Conservation (phyloP, 2,113 vertebrate genomes). For the Xiphophorus couchianus region DNA sequence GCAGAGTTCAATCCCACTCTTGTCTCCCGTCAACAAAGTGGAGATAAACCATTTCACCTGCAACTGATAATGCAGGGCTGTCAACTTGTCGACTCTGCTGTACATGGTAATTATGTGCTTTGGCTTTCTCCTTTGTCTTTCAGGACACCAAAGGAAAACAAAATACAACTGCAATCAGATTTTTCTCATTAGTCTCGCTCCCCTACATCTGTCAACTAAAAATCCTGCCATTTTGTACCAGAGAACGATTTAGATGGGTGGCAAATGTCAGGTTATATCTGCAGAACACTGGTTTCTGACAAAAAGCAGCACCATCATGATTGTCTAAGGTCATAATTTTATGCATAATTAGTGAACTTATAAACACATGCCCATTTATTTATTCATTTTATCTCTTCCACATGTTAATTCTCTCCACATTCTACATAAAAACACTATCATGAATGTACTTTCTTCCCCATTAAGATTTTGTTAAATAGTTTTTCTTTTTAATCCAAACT, state of each 20-base stretch:
- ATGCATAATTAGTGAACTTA: too few species aligned
- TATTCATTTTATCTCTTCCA: too few species aligned
- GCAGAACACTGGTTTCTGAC: neutral
- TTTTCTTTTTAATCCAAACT: too few species aligned
- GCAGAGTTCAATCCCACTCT: constrained; percentile 23
- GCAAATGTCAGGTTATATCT: neutral
- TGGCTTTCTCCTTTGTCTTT: constrained; percentile 42
- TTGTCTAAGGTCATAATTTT: too few species aligned
- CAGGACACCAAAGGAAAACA: constrained; percentile 48
- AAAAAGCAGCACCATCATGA: neutral
- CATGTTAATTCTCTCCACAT: too few species aligned
- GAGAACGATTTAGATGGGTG: neutral
- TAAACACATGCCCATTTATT: too few species aligned
- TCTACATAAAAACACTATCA: too few species aligned
- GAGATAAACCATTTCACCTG: constrained; percentile 73
- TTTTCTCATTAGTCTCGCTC: constrained; percentile 35
- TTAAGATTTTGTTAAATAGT: too few species aligned
- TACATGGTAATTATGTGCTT: constrained; percentile 66
- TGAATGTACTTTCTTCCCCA: too few species aligned
- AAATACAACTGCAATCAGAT: constrained; percentile 41
- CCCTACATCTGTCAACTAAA: constrained; percentile 48
- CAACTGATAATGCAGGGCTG: constrained; percentile 64
- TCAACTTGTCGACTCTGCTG: constrained; percentile 59
- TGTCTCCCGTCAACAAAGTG: constrained; percentile 43
- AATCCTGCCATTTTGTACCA: constrained; percentile 13